Base-by-base conservation (phyloP, 2,888 invertebrate genomes). In the Aporophyla nigra region DNA sequence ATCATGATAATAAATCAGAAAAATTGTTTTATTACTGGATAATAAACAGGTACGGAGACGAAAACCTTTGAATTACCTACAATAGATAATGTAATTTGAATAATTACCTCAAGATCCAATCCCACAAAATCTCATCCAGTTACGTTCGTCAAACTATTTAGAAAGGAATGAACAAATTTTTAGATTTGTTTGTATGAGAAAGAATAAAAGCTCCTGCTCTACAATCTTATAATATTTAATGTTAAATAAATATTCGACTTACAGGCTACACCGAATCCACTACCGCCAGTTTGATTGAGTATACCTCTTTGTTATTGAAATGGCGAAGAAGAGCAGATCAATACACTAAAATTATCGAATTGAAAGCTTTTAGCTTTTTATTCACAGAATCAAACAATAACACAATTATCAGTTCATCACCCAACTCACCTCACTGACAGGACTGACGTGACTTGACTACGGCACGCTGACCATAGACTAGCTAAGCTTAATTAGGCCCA, bases 201-300 rank as follows among this genome's bases (percentile, higher is more conserved):
- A 1, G 5, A 27, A 7, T 43, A 5, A 16, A 72, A 73, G 73
- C 53, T 71, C 24, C 5, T 33, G 69, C 12, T 71, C 14, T 40
- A 71, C 5, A 27, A 24, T 21, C 7, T 5, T 53, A 33, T 19
- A 53, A 6, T 61, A 46, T 33, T 53, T 61, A 53, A 40, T 61
- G 3, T 24, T 40, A 16, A 76, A 12, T 43, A 54, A 6, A 58
- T 5, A 21, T 33, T 10, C 12, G 14, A 74, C 63, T 78, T 81
- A 81, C 76, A 46, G 63, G 33, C 24, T 51, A 19, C 62, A 19
- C 51, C 24, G 14, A 78, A n/a, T 63, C 19, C 73, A 53, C 24
- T 12, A 7, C 2, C 24, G 33, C 24, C 24, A 81, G 19, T 27
- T 80, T n/a, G 10, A 61, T 40, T 49, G 16, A 43, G 14, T n/a